Evolutionary conservation across 2,888 invertebrate species (phyloP).

Genomic region (Cantharis lateralis): DNA sequence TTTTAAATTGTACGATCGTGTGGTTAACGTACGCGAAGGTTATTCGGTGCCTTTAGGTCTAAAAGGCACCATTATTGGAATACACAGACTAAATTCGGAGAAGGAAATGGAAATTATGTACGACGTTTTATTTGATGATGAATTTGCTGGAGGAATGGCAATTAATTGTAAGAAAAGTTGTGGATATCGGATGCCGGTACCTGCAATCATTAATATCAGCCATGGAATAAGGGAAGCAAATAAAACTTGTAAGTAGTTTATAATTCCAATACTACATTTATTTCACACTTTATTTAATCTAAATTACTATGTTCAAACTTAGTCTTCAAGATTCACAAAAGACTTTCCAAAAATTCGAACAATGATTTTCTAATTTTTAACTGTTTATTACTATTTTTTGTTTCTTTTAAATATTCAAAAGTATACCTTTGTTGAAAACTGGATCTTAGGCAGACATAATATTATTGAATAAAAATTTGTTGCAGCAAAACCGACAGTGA

Average conservation of each 20-base stretch:
- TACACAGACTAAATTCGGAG: constrained; percentile 52
- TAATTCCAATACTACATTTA: background rate
- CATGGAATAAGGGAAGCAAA: constrained; percentile 58
- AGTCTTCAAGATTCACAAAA: no score
- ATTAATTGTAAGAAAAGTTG: constrained; percentile 57
- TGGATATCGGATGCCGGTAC: constrained; percentile 60
- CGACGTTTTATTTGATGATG: constrained; percentile 81
- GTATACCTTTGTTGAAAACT: no score
- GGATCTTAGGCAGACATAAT: background rate
- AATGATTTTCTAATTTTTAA: no score
- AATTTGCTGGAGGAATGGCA: constrained; percentile 69
- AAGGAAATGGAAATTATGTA: constrained; percentile 62
- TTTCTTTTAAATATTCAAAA: no score
- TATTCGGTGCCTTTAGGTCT: constrained; percentile 81
- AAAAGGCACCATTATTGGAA: constrained; percentile 83
- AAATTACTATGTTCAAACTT: no score
- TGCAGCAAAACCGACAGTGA: background rate
- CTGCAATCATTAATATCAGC: constrained; percentile 65
- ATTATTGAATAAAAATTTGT: background rate
- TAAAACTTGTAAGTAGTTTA: background rate
- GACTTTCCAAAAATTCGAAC: no score
- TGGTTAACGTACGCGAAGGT: constrained; percentile 76
- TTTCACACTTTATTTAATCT: no score
- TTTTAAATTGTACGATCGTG: constrained; percentile 79
- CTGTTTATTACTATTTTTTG: no score